Evolutionary conservation across 2,113 vertebrate genomes (phyloP), one percentile per base, ranked within the genome.

Genomic region (Eudyptes chrysolophus): DNA sequence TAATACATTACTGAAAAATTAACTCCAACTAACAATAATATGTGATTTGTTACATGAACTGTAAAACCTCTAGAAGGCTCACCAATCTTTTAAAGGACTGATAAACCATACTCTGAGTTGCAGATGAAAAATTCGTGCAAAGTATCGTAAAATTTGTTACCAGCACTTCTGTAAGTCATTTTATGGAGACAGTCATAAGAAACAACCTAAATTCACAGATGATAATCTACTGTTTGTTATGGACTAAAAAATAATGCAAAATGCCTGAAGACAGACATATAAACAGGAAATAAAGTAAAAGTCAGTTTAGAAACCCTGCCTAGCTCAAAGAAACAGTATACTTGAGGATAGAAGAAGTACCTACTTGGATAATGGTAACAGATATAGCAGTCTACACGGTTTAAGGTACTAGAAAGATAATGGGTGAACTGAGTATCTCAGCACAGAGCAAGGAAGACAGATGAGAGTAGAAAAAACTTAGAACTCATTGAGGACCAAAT

Each of bases 341-440:
- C 7, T 13, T 1, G 0, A 34, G 19, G 52, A 25, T 0, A 65
- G 36, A 83, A 62, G n/a, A 78, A 49, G 3, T 8, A 49, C 26
- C 46, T 52, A 1, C 25, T n/a, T 81, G 22, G 17, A 60, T 68
- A 60, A 65, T 8, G 1, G 0, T n/a, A 48, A 69, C 10, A 68
- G 36, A 58, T 36, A 25, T 0, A 64, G 32, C 15, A 69, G 26
- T 21, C 18, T 40, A 10, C 3, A 1, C 61, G 7, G 11, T 55
- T 80, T 65, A 52, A 62, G 38, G 40, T 55, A 69, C 32, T 40
- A 4, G 32, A 46, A 89, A 71, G 30, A 26, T 22, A 52, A 42
- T 64, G 14, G 38, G 7, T 32, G 20, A 69, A 65, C 44, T 77
- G 38, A 77, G 16, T 25, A 38, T 32, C 25, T 68, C 42, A 46